Evolutionary conservation across 2,113 vertebrate genomes (phyloP), one percentile per base, ranked within the genome.

Genomic region (Amphiprion percula): DNA sequence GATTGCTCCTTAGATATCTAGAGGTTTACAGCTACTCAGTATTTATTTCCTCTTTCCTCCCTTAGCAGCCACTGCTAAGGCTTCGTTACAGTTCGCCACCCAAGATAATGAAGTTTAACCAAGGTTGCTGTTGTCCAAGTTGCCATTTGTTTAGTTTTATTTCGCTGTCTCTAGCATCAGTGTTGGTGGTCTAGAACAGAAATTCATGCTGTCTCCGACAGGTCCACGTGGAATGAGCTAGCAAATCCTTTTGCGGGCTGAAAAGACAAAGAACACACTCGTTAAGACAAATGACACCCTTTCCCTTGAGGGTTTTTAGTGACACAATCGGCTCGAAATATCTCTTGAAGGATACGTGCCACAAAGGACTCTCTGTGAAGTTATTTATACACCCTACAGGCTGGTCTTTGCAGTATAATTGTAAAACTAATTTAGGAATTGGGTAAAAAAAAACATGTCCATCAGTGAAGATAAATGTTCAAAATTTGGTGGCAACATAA

Each of bases 171-270:
- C 63, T 73, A 85, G 80, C 76, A 71, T 91, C 83, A 80, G 82
- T 79, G 81, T 84, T 68, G 88, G 88, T 94, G 95, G 95, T 96
- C 94, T 94, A 94, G 95, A 93, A 96, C 95, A 94, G 95, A 96
- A 96, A 96, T 85, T 98, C 96, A 98, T 94, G 97, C 97, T 93
- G 97, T 97, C 96, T 97, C 97, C 88, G 97, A 97, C 95, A 97
- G 96, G 95, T 97, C 96, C 96, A 97, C 95, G 84, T 94, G 93
- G 96, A 98, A 97, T 75, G 97, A 97, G 97, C 98, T 99, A 99
- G 97, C 98, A 99, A 98, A 99, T 97, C 97, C 97, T 98, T 98
- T 99, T 98, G 95, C 96, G 97, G 95, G 98, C 98, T 99, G 96
- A 84, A 94, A 91, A 95, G 94, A 96, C 89, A 96, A 52, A 96